Conservation (phyloP, 2,888 invertebrate genomes). For the Caenorhabditis wallacei region DNA sequence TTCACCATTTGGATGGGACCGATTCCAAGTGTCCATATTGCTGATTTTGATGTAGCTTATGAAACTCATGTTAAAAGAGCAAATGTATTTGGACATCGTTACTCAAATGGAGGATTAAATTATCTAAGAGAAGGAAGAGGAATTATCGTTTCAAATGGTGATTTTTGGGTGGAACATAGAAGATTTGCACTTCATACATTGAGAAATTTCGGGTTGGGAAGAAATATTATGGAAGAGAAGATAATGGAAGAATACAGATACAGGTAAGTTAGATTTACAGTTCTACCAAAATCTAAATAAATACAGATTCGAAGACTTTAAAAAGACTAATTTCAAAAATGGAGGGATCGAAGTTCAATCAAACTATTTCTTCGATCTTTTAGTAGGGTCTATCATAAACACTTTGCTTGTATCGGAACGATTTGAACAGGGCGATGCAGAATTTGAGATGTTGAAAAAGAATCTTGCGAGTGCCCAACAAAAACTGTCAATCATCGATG, state of each 20-base stretch:
- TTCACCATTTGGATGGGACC: constrained; percentile 70
- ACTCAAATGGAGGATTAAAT: constrained; percentile 34
- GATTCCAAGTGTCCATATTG: constrained; percentile 63
- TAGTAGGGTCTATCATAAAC: constrained; percentile 72
- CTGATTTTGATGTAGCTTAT: constrained; percentile 60
- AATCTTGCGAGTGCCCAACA: not conserved
- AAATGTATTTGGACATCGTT: constrained; percentile 31
- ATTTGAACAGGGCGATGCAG: constrained; percentile 52
- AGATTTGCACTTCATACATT: constrained; percentile 68
- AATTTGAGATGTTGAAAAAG: constrained; percentile 34
- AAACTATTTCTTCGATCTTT: constrained; percentile 57
- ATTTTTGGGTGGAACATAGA: constrained; percentile 65
- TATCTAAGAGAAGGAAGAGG: constrained; percentile 58
- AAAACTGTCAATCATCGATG: not conserved
- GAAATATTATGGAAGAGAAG: constrained; percentile 67
- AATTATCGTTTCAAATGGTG: constrained; percentile 60
- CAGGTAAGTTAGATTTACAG: constrained; percentile 12
- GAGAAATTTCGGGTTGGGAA: constrained; percentile 70
- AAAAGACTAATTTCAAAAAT: constrained; percentile 23
- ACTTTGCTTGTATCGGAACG: constrained; percentile 62
- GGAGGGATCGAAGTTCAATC: constrained; percentile 41
- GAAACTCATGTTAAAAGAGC: constrained; percentile 56
- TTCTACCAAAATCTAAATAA: not conserved
- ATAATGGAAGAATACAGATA: constrained; percentile 69
- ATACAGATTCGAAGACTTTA: constrained; percentile 3